Percentiles rank a stretch among this genome's conserved stretches.
phyloP scores from a whole-genome alignment of 1,140 invertebrate genomes.

The Drosophila mayri region DNA sequence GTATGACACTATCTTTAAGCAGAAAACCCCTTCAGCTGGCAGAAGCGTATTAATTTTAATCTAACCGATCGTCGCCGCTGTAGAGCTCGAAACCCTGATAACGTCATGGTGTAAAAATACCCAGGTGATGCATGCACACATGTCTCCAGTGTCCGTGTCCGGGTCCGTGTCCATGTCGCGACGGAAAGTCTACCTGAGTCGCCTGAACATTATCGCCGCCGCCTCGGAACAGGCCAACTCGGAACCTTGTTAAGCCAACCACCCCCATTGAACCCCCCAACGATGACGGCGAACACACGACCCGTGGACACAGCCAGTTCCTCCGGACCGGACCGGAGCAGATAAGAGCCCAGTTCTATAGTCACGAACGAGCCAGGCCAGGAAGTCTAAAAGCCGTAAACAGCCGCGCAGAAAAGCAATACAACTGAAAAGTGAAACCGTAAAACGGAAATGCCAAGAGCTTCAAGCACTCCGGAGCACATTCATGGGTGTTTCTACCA shows the following conservation, averaged over 20 bases:
- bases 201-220: constrained; percentile 16
- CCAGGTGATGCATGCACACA: constrained; percentile 38
- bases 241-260: constrained; percentile 4
- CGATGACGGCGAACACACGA: constrained; percentile 31
- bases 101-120: constrained; percentile 56
- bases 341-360: constrained; percentile 60
- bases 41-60: constrained; percentile 23
- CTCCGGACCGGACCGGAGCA: constrained; percentile 8
- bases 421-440: constrained; percentile 27
- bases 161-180: constrained; percentile 29
- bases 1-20: constrained; percentile 11
- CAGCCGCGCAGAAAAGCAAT: constrained; percentile 15
- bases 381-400: constrained; percentile 66
- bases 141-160: constrained; percentile 1
- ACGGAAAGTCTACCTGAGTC: constrained; percentile 40
- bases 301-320: constrained; percentile 16
- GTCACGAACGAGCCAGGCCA: constrained; percentile 71
- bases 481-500: constrained; percentile 44
- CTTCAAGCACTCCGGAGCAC: constrained; percentile 42
- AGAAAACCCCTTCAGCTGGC: constrained; percentile 28
- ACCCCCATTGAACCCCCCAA: constrained; percentile 16
- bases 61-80: constrained; percentile 28
- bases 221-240: background rate
- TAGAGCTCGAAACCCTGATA: constrained; percentile 18
- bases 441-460: constrained; percentile 74